phyloP scores from a whole-genome alignment of 2,113 vertebrate genomes.

The Kryptolebias marmoratus region DNA sequence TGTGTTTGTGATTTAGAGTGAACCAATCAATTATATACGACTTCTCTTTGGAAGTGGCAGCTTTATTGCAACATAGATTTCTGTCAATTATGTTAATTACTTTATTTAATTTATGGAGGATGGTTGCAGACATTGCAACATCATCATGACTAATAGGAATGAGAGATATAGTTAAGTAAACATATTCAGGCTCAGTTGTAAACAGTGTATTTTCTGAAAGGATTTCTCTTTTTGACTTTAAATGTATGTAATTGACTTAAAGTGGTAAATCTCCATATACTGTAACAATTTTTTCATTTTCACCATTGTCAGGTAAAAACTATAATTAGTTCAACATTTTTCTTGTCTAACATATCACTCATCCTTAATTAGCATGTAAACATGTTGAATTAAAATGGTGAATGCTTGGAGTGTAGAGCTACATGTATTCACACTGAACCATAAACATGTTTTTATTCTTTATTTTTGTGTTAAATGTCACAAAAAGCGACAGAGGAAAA shows the following conservation, averaged over 20 bases:
- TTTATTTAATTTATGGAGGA: constrained; percentile 66
- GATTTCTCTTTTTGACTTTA: too few species aligned
- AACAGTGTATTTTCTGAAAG: too few species aligned
- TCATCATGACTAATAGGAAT: constrained; percentile 15
- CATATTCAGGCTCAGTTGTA: not conserved
- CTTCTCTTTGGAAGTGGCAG: constrained; percentile 61
- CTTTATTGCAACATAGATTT: constrained; percentile 70
- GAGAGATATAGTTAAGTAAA: constrained; percentile 20
- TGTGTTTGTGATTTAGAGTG: constrained; percentile 34
- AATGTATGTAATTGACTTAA: too few species aligned
- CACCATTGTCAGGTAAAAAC: not conserved
- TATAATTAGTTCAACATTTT: not conserved
- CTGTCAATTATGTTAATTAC: constrained; percentile 70
- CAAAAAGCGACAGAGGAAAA: too few species aligned
- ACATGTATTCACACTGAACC: too few species aligned
- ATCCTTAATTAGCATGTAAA: too few species aligned
- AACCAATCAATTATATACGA: constrained; percentile 61
- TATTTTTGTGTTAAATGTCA: too few species aligned
- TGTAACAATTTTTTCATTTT: not conserved
- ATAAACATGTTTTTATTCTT: too few species aligned
- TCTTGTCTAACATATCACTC: not conserved
- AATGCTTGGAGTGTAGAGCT: too few species aligned
- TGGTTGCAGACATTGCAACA: constrained; percentile 47
- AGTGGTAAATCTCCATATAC: too few species aligned
- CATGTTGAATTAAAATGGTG: too few species aligned